Base-by-base conservation (phyloP, 2,888 invertebrate genomes). In the Heliconius sara region DNA sequence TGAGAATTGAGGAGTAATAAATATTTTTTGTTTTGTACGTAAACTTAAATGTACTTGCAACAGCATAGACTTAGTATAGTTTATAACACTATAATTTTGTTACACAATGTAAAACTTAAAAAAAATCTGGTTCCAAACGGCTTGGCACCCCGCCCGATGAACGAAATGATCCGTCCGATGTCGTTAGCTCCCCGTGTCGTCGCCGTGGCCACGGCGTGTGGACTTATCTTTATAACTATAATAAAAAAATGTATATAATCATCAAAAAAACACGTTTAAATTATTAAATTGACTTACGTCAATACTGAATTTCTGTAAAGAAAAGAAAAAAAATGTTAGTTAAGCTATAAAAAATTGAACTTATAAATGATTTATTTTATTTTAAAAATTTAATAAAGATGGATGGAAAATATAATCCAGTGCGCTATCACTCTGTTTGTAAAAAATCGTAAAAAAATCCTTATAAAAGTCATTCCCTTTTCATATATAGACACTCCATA, bases 81-180 rank as follows among this genome's bases (percentile, higher is more conserved):
- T 63, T 63, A 30, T 70, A 47, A 34, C n/a, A 74, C 57, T 57
- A 57, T 72, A 63, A 63, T 63, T 75, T 75, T 74, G 74, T 74
- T 66, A 27, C 0, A 65, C 43, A 70, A 39, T n/a, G 10, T 12
- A 19, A 60, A 60, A 60, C 16, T 39, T 25, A 63, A 25, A 12
- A 63, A n/a, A 63, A 63, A 43, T 39, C 39, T 75, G 27, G 65
- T 47, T 66, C 12, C 65, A 27, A 75, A 65, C 12, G 75, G 75
- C 47, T 75, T 27, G n/a, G 79, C 83, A 80, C 81, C 83, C 81
- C 84, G 83, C 83, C 85, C 82, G 83, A 80, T 91, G 90, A 92
- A 91, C 92, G 93, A 92, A 93, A 87, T 91, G 90, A 92, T 94
- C 94, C 94, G 94, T 94, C 94, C 94, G 93, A 91, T 87, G 90